A percentile compares a stretch with the other conserved stretches of the same genome.
These are phyloP conservation scores for Tholera decimalis DNA, from an alignment of 2,888 invertebrate genomes.

Conservation along the genomic window DNA sequence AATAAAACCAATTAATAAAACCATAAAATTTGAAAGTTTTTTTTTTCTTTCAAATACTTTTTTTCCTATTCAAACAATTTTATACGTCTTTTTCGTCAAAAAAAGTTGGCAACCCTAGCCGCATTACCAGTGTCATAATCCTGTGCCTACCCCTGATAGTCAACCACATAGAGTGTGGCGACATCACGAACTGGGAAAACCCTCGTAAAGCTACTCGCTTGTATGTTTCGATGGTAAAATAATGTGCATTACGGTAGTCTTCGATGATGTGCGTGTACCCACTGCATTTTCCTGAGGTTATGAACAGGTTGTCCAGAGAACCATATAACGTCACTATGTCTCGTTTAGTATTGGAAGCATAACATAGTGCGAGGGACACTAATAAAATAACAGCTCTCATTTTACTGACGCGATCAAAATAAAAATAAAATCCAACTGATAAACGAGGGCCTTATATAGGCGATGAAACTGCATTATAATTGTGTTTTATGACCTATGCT, in stretches of 20 bases:
- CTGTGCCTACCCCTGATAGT: too few relatives aligned
- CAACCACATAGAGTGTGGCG: constrained; percentile 56
- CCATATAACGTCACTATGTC: constrained; percentile 29
- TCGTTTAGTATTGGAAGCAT: constrained; percentile 23
- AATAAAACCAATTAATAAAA: too few relatives aligned
- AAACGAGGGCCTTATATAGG: constrained; percentile 53
- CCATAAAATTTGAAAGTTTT: too few relatives aligned
- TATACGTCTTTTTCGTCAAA: too few relatives aligned
- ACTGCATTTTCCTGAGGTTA: constrained; percentile 28
- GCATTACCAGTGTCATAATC: too few relatives aligned
- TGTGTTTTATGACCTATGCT: not conserved
- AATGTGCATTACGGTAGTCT: constrained; percentile 35
- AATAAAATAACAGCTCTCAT: constrained; percentile 22
- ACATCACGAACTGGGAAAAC: constrained; percentile 47
- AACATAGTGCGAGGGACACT: constrained; percentile 9
- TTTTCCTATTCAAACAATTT: too few relatives aligned
- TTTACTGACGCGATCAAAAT: constrained; percentile 12
- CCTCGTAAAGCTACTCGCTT: constrained; percentile 35
- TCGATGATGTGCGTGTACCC: constrained; percentile 27
- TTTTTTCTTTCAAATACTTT: too few relatives aligned
- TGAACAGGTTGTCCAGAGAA: constrained; percentile 25
- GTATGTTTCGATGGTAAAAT: constrained; percentile 51
- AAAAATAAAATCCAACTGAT: constrained; percentile 19
- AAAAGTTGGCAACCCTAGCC: too few relatives aligned
- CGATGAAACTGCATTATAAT: constrained; percentile 1